These are phyloP conservation scores for Heterohyrax brucei DNA, from an alignment of 2,797 vertebrate genomes.

Conservation along the genomic window DNA sequence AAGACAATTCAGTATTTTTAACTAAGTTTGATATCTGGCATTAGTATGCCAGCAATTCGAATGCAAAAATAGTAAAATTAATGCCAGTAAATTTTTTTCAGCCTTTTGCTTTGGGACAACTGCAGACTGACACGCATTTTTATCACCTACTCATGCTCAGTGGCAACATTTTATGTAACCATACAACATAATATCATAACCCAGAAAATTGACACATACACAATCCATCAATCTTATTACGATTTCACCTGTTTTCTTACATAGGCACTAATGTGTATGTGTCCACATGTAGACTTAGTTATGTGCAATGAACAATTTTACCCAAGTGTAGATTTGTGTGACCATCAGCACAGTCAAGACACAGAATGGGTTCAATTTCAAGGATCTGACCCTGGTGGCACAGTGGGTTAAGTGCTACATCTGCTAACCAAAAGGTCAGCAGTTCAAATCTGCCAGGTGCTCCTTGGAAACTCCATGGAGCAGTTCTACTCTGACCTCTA, in stretches of 20 bases:
- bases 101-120: neutral
- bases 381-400: neutral
- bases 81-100: neutral
- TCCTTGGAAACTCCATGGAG: no score
- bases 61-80: constrained; percentile 63
- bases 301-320: neutral
- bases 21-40: constrained; percentile 24
- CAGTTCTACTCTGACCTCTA: no score
- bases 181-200: neutral
- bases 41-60: constrained; percentile 14
- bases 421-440: no score
- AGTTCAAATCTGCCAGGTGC: no score
- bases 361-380: neutral
- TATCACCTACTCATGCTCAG: neutral
- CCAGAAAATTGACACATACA: neutral
- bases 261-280: neutral
- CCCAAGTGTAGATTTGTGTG: neutral
- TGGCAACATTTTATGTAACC: neutral
- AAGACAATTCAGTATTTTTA: constrained; percentile 35
- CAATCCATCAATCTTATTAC: neutral
- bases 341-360: neutral
- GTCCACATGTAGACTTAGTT: neutral
- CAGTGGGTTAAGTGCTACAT: no score
- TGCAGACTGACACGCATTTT: neutral
- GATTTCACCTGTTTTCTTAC: neutral